Conservation (phyloP, 2,888 invertebrate species). For the Brenthis ino region DNA sequence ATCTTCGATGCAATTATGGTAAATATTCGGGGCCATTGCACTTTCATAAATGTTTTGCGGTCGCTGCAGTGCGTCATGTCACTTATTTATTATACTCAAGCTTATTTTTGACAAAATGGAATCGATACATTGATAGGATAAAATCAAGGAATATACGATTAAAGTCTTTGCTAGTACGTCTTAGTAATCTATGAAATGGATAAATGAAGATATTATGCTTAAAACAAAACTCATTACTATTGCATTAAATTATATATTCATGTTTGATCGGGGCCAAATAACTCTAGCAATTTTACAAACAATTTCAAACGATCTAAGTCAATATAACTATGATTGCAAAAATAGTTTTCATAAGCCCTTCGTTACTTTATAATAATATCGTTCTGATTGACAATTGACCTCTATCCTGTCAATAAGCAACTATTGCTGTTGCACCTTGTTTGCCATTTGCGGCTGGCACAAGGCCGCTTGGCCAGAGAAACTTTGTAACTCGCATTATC, state of each 20-base stretch:
- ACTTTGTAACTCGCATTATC: slow-evolving; percentile 25
- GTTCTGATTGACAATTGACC: slow-evolving; percentile 26
- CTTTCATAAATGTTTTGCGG: slow-evolving; percentile 67
- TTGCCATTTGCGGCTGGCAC: slow-evolving; percentile 33
- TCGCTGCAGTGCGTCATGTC: slow-evolving; percentile 45
- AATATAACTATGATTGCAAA: background rate
- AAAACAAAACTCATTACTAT: too few relatives aligned
- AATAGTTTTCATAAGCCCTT: slow-evolving; percentile 12
- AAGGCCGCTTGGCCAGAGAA: slow-evolving; percentile 33
- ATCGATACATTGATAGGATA: background rate
- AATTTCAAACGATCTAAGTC: too few relatives aligned
- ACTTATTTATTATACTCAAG: slow-evolving; percentile 23
- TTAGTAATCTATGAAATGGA: too few relatives aligned
- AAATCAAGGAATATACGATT: too few relatives aligned
- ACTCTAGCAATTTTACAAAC: too few relatives aligned
- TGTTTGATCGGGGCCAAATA: too few relatives aligned
- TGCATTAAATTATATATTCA: too few relatives aligned
- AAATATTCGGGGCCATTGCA: slow-evolving; percentile 58
- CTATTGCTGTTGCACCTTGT: slow-evolving; percentile 26
- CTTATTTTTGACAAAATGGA: slow-evolving; percentile 12
- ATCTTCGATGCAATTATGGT: slow-evolving; percentile 59
- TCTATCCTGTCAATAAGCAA: slow-evolving; percentile 25
- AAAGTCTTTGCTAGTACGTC: too few relatives aligned
- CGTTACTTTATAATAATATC: slow-evolving; percentile 1
- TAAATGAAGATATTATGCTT: too few relatives aligned